Conservation (phyloP, 2,797 vertebrate genomes). For the Apodemus agrarius region DNA sequence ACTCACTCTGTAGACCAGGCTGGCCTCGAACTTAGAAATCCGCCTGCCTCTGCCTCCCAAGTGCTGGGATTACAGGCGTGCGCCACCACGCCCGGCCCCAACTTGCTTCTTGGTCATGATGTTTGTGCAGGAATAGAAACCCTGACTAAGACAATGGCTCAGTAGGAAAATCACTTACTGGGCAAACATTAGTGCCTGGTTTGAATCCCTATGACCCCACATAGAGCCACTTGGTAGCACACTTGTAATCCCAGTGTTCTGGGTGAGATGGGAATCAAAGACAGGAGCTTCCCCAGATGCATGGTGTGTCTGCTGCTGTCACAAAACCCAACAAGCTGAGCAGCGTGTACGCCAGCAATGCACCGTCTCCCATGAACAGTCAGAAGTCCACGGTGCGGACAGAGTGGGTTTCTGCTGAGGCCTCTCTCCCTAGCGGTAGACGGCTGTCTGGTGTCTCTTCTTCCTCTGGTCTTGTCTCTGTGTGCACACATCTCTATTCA, state of each 20-base stretch:
- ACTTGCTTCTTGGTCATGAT: no score
- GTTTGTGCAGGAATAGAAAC: no score
- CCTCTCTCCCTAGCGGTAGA: not conserved
- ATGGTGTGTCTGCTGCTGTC: not conserved
- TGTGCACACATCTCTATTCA: not conserved
- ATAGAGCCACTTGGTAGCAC: not conserved
- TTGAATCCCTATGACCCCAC: not conserved
- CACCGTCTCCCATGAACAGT: not conserved
- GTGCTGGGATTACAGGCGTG: no score
- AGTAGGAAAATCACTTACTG: no score
- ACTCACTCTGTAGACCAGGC: no score
- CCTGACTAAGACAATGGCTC: not conserved
- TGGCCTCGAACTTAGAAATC: no score
- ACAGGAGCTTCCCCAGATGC: no score
- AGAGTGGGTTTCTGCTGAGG: not conserved
- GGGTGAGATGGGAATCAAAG: not conserved
- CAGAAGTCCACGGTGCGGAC: no score
- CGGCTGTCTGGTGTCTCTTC: fast-evolving
- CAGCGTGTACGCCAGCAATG: not conserved
- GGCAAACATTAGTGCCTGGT: not conserved
- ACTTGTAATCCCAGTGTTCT: not conserved
- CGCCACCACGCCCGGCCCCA: no score
- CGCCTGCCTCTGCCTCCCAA: no score
- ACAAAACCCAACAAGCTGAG: not conserved
- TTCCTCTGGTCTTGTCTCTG: not conserved